Evolutionary conservation across 2,888 invertebrate species (phyloP), one percentile per base, ranked within the genome.

Genomic region (Callosobruchus maculatus): DNA sequence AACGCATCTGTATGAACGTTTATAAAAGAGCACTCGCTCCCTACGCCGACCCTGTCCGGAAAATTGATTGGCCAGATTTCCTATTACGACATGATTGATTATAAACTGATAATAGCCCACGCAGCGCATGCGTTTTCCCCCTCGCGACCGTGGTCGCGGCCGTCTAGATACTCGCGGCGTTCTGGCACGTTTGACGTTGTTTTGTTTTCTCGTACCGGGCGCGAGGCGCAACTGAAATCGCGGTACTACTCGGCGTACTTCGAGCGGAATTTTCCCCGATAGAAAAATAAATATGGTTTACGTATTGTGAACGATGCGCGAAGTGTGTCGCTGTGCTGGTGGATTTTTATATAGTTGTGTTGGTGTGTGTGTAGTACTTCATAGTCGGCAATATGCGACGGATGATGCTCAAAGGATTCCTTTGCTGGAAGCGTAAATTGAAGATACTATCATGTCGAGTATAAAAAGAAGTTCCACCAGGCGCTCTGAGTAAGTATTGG

Each of bases 401-500:
- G 73, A 79, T 79, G 73, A 75, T 81, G 75, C 77, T 83, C 70
- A 79, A 82, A 72, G 76, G 80, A 66, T 83, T 82, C 73, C 80
- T 84, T 81, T 84, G 83, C 75, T 84, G 84, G 84, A 85, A 85
- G 80, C 82, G 83, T 83, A 85, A 85, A 79, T 78, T 84, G 75
- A 83, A 82, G 80, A 72, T 73, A 13, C 26, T 72, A 22, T 66
- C 67, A 88, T 88, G 88, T 87, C 88, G 76, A 86, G 83, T 78
- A 85, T 85, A 78, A 84, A 83, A 77, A 84, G 86, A 79, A 82
- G 84, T 74, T 86, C 86, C n/a, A 83, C 86, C 49, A 84, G 85
- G 76, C 85, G 87, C 71, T 88, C 88, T 31, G 88, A 88, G 88
- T 88, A 82, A 88, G 88, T 88, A 76, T 9, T 7, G 49, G 9